These are phyloP conservation scores for Crenichthys baileyi DNA, from an alignment of 2,797 vertebrate species.

Conservation along the genomic window DNA sequence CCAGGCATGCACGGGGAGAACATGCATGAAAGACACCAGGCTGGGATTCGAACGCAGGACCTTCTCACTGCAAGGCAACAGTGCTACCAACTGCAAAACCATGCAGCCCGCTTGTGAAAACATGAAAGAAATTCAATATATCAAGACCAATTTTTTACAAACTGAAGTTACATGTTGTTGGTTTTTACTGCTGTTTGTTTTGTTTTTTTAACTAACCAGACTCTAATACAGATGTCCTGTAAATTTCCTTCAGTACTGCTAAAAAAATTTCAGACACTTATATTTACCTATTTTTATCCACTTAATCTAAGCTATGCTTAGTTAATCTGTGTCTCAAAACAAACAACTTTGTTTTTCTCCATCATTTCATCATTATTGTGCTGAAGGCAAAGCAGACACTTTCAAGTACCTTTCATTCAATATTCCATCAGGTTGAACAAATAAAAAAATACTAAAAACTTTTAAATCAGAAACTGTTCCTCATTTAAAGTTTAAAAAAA, in stretches of 20 bases:
- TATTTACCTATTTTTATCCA: neutral
- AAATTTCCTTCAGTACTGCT: neutral
- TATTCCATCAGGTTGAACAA: neutral
- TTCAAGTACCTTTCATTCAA: neutral
- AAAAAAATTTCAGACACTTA: neutral
- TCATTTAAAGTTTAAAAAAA: neutral
- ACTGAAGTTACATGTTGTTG: accelerated
- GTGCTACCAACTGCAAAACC: too few species aligned
- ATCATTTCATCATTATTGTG: neutral
- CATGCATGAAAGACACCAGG: too few species aligned
- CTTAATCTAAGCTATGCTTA: neutral
- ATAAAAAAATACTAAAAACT: neutral
- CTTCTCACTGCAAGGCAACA: too few species aligned
- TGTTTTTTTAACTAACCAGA: neutral
- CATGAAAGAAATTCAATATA: neutral
- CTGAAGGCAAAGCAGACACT: neutral
- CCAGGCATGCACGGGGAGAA: too few species aligned
- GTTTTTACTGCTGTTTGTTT: neutral
- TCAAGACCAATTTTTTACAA: neutral
- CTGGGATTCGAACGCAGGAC: too few species aligned
- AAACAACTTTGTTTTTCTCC: neutral
- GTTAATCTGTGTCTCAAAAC: neutral
- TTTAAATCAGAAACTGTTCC: neutral
- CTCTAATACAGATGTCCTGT: neutral
- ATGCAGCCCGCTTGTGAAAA: too few species aligned